These are phyloP conservation scores for Parnassius orleans DNA, from an alignment of 2,888 invertebrate species.

Conservation along the genomic window DNA sequence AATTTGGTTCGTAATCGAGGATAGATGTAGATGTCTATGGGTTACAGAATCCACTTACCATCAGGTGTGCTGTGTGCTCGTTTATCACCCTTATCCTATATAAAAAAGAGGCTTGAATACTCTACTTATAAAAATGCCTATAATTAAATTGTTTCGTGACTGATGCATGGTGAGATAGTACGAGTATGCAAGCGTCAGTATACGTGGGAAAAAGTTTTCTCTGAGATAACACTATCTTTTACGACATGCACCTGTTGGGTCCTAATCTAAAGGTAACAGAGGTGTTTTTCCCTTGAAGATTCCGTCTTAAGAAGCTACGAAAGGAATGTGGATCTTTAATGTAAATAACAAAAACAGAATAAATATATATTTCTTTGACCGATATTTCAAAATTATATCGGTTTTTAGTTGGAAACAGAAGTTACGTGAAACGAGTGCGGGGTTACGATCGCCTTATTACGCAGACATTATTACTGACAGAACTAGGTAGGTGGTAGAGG, in stretches of 20 bases:
- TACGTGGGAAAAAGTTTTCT: slow-evolving; percentile 21
- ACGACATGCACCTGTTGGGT: neutral
- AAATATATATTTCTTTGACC: too few species aligned
- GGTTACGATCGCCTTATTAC: too few species aligned
- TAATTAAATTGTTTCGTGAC: neutral
- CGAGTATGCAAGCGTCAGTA: neutral
- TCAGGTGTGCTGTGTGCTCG: too few species aligned
- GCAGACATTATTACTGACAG: too few species aligned
- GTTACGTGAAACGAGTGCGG: too few species aligned
- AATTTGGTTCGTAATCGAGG: too few species aligned
- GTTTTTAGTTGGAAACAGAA: too few species aligned
- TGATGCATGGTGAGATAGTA: slow-evolving; percentile 7
- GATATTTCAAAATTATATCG: too few species aligned
- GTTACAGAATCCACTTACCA: too few species aligned
- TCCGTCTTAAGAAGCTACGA: neutral
- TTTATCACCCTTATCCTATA: too few species aligned
- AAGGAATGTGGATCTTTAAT: neutral
- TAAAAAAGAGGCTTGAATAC: neutral
- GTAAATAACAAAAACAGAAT: neutral
- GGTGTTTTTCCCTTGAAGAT: neutral
- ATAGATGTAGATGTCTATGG: too few species aligned
- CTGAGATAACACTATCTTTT: slow-evolving; percentile 14
- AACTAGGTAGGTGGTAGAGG: too few species aligned
- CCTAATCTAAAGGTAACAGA: neutral
- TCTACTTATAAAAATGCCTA: neutral